These are phyloP conservation scores for Diglossa cyanea DNA, from an alignment of 2,797 vertebrate genomes.

Conservation along the genomic window DNA sequence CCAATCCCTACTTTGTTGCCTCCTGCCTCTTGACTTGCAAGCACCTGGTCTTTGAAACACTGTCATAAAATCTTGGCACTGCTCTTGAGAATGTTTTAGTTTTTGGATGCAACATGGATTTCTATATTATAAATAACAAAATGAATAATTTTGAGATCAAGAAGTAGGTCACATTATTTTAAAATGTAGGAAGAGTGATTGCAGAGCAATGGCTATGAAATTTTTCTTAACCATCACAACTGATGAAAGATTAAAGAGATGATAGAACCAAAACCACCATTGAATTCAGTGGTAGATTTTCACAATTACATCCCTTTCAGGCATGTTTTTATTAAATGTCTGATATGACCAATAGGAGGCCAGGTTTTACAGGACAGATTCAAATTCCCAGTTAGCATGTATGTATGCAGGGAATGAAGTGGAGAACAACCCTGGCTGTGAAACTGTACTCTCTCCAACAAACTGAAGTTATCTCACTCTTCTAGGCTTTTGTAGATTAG, in stretches of 20 bases:
- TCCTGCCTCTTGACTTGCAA: background rate
- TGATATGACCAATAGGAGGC: background rate
- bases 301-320: background rate
- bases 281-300: background rate
- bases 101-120: background rate
- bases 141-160: background rate
- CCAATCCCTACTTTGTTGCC: background rate
- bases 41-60: background rate
- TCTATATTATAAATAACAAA: background rate
- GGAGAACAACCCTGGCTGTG: background rate
- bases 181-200: background rate
- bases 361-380: background rate
- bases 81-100: background rate
- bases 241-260: background rate
- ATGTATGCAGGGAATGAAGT: background rate
- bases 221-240: background rate
- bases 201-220: background rate
- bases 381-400: background rate
- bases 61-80: background rate
- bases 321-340: background rate
- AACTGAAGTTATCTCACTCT: background rate
- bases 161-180: background rate
- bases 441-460: background rate
- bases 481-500: background rate
- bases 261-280: background rate